Conservation (phyloP, 2,113 vertebrate genomes). For the Menidia beryllina region DNA sequence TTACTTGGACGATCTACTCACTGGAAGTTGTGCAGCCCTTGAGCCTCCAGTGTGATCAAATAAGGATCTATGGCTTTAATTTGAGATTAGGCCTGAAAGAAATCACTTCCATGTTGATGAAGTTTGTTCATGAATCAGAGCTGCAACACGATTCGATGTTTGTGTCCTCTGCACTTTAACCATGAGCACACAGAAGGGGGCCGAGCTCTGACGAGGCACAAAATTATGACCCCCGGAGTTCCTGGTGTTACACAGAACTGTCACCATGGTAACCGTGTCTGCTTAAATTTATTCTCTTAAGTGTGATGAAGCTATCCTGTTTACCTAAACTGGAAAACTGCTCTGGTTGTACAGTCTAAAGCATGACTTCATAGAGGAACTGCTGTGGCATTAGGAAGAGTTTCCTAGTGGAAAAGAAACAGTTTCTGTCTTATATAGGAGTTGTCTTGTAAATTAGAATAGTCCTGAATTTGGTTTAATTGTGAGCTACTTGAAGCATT, state of each 20-base stretch:
- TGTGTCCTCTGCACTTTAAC: slow-evolving; percentile 35
- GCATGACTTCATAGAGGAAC: not conserved
- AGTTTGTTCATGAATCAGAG: slow-evolving; percentile 20
- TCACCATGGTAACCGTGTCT: slow-evolving; percentile 48
- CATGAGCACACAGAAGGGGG: slow-evolving; percentile 36
- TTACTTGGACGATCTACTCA: no score
- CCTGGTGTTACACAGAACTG: slow-evolving; percentile 50
- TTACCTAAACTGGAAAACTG: slow-evolving; percentile 24
- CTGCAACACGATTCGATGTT: slow-evolving; percentile 37
- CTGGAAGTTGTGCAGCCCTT: no score
- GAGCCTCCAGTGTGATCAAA: no score
- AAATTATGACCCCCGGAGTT: slow-evolving; percentile 22
- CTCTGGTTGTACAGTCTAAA: slow-evolving; percentile 6
- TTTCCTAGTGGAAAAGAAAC: not conserved
- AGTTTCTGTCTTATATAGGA: no score
- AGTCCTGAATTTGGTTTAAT: no score
- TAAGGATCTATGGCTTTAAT: no score
- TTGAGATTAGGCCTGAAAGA: no score
- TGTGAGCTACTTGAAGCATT: no score
- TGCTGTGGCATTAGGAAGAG: not conserved
- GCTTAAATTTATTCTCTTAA: slow-evolving; percentile 38
- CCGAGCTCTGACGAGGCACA: slow-evolving; percentile 32
- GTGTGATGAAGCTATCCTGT: slow-evolving; percentile 10
- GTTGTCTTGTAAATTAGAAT: no score
- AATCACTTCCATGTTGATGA: no score